Conservation (phyloP, 2,888 invertebrate species). For the Callyntrura guangdongensis region DNA sequence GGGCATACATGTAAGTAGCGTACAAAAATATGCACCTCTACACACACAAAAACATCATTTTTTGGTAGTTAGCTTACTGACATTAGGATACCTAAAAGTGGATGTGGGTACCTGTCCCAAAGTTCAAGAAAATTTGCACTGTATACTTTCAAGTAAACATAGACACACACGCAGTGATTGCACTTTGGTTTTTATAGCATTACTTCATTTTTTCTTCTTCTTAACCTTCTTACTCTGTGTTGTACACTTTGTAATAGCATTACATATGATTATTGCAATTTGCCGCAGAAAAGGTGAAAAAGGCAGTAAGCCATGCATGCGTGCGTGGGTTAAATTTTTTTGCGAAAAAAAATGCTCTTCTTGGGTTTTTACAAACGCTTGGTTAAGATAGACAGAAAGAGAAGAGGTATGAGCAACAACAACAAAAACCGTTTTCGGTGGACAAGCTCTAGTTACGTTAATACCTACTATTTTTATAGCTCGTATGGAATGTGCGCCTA, state of each 20-base stretch:
- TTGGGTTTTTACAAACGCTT: constrained; percentile 9
- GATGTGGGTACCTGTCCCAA: constrained; percentile 7
- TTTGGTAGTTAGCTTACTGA: too few species aligned
- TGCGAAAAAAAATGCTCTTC: background rate
- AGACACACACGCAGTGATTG: background rate
- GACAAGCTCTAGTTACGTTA: constrained; percentile 75
- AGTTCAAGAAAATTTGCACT: constrained; percentile 22
- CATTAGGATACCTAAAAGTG: background rate
- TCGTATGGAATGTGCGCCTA: constrained; percentile 11
- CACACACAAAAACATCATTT: background rate
- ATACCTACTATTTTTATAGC: constrained; percentile 57
- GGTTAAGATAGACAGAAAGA: background rate
- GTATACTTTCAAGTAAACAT: constrained; percentile 3
- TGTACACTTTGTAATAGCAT: constrained; percentile 17
- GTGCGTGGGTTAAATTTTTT: constrained; percentile 59
- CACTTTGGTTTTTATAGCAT: constrained; percentile 39
- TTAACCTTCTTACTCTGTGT: constrained; percentile 43
- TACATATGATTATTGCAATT: constrained; percentile 20
- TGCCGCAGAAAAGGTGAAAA: constrained; percentile 64
- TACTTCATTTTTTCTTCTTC: constrained; percentile 42
- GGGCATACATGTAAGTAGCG: constrained; percentile 36
- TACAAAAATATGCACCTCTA: background rate
- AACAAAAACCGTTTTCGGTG: constrained; percentile 70
- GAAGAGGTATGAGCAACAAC: constrained; percentile 32
- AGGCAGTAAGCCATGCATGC: constrained; percentile 67